Evolutionary conservation across 1,140 invertebrate genomes (phyloP).

Genomic region (Xylocopa sonorina): DNA sequence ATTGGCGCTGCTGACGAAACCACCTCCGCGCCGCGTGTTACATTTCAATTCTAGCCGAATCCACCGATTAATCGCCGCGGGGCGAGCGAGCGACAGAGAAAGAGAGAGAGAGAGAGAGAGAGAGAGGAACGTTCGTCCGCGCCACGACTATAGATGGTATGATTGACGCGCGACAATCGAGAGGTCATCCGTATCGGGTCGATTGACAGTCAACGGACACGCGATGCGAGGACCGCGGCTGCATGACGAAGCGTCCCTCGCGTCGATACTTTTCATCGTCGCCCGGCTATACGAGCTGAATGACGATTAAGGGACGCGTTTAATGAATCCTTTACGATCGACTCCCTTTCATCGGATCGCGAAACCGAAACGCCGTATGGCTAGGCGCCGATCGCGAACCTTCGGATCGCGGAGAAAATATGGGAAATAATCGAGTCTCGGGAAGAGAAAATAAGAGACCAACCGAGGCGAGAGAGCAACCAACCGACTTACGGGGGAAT

Average conservation of each 20-base stretch:
- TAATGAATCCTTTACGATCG: slow-evolving; percentile 44
- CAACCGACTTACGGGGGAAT: too few relatives aligned
- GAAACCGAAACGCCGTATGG: neutral
- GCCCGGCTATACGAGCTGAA: slow-evolving; percentile 34
- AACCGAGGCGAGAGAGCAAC: too few relatives aligned
- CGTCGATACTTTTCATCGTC: slow-evolving; percentile 48
- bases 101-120: neutral
- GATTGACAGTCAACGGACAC: slow-evolving; percentile 52
- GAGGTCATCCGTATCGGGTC: slow-evolving; percentile 1
- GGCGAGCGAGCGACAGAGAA: too few relatives aligned
- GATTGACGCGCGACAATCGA: slow-evolving; percentile 40
- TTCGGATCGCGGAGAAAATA: too few relatives aligned
- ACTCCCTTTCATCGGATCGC: neutral
- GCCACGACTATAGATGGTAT: slow-evolving; percentile 11
- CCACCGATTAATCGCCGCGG: neutral
- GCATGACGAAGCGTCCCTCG: slow-evolving; percentile 39
- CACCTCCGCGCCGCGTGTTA: neutral
- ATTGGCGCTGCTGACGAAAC: neutral
- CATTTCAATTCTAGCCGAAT: slow-evolving; percentile 10
- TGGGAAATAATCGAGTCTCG: too few relatives aligned
- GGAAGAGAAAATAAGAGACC: too few relatives aligned
- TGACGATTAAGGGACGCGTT: slow-evolving; percentile 40
- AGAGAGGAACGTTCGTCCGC: neutral
- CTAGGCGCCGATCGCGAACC: neutral
- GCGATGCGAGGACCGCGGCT: neutral